Evolutionary conservation across 1,140 invertebrate species (phyloP).

Genomic region (Cherax destructor): DNA sequence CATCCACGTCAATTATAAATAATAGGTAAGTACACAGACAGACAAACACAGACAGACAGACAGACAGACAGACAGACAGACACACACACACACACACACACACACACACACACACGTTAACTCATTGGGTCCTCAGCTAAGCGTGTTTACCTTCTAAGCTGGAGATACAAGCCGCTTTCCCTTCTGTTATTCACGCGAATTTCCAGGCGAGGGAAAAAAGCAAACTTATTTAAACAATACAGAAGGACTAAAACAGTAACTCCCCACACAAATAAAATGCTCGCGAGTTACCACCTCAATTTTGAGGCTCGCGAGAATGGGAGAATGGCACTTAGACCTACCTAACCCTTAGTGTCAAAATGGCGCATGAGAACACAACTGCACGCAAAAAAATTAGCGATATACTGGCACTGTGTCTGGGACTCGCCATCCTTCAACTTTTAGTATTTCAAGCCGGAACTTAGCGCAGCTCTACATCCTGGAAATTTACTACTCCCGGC

Average conservation of each 20-base stretch:
- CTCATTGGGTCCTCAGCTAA: neutral
- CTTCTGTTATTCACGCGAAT: conserved; percentile 7
- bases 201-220: neutral
- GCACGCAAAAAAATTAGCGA: conserved; percentile 41
- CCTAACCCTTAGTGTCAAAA: conserved; percentile 7
- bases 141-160: conserved; percentile 13
- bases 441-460: conserved; percentile 57
- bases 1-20: too few relatives aligned
- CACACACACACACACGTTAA: neutral
- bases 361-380: conserved; percentile 10
- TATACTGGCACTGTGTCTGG: conserved; percentile 57
- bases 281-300: conserved; percentile 49
- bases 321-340: conserved; percentile 37
- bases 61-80: neutral
- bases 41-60: too few relatives aligned
- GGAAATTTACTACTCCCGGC: conserved; percentile 54
- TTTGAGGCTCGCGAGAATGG: conserved; percentile 1
- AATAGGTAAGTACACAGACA: too few relatives aligned
- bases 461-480: conserved; percentile 43
- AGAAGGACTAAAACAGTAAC: conserved; percentile 54
- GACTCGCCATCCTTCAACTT: conserved; percentile 45
- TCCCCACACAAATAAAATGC: conserved; percentile 53
- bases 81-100: conserved; percentile 25
- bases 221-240: conserved; percentile 52
- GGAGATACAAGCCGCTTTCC: conserved; percentile 9